Conservation (phyloP, 1,140 invertebrate species). For the Camponotus floridanus region DNA sequence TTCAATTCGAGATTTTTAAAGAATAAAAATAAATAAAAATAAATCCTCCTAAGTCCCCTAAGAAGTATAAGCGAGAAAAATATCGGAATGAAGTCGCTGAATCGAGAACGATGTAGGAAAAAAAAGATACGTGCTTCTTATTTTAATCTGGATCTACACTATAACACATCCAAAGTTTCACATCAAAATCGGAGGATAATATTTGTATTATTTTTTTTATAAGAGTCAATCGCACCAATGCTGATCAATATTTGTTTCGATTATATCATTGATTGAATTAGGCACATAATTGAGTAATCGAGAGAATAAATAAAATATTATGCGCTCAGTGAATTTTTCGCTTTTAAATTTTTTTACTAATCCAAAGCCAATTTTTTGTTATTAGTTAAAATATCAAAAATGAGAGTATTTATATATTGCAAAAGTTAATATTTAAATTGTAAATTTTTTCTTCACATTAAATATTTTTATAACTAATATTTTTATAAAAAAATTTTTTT, state of each 20-base stretch:
- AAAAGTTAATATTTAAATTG: not conserved
- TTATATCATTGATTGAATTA: constrained; percentile 2
- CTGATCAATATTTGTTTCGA: not conserved
- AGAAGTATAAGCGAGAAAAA: too few relatives aligned
- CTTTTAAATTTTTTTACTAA: not conserved
- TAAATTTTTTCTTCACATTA: not conserved
- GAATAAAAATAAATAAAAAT: too few relatives aligned
- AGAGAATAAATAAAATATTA: not conserved
- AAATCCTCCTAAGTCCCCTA: too few relatives aligned
- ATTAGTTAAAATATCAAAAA: not conserved
- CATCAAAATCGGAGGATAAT: too few relatives aligned
- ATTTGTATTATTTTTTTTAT: too few relatives aligned
- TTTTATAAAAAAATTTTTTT: not conserved
- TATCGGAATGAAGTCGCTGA: too few relatives aligned
- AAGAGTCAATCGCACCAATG: not conserved
- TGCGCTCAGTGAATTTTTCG: not conserved
- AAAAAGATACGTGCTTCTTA: too few relatives aligned
- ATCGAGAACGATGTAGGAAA: too few relatives aligned
- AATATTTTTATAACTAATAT: not conserved
- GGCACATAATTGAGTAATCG: not conserved
- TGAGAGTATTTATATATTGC: not conserved
- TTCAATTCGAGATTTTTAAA: too few relatives aligned
- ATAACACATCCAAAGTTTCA: too few relatives aligned
- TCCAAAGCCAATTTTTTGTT: not conserved
- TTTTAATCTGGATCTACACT: too few relatives aligned